Base-by-base conservation (phyloP, 1,140 invertebrate genomes). In the Macrosteles quadrilineatus region DNA sequence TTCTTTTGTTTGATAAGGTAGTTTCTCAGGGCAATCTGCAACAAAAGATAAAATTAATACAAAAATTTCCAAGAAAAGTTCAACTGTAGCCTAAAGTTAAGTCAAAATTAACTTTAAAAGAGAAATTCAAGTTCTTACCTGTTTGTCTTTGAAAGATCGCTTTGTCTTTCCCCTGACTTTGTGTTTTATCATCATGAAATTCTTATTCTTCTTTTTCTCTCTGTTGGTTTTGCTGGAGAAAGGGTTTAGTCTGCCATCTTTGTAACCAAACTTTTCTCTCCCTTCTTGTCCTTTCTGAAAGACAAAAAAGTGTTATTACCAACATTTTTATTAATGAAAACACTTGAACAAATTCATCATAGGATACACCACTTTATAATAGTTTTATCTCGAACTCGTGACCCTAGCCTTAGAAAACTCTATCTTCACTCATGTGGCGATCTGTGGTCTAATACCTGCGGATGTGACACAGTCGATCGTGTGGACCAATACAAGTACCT, bases 141-240 rank as follows among this genome's bases (percentile, higher is more conserved):
- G 96, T 82, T 98, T 98, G 74, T 96, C 95, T 79, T 93, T 93
- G 77, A 98, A 98, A 32, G 95, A 98, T 72, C 91, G 85, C 79
- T 98, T 98, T 9, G 90, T 84, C 83, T 97, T 97, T 1, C 86
- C 85, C 75, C 87, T 89, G 0, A 91, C 86, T 84, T 98, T 98
- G 77, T 97, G 94, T 79, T 92, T 93, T 4, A 98, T 85, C 97
- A 99, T 99, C 81, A 91, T 91, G 77, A 93, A 98, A 77, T 90
- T 91, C 81, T 99, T 98, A 3, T 85, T 92, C 78, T 97, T 98
- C 69, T 84, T 87, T 79, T 97, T 98, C 80, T 98, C 94, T 73
- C 91, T 88, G 81, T 98, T 98, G 1, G 95, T 97, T 80, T 91
- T 97, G 69, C 96, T 97, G 68, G 95, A 95, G 77, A 91, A 83